Base-by-base conservation (phyloP, 2,113 vertebrate species). In the Petrocephalus microphthalmus region DNA sequence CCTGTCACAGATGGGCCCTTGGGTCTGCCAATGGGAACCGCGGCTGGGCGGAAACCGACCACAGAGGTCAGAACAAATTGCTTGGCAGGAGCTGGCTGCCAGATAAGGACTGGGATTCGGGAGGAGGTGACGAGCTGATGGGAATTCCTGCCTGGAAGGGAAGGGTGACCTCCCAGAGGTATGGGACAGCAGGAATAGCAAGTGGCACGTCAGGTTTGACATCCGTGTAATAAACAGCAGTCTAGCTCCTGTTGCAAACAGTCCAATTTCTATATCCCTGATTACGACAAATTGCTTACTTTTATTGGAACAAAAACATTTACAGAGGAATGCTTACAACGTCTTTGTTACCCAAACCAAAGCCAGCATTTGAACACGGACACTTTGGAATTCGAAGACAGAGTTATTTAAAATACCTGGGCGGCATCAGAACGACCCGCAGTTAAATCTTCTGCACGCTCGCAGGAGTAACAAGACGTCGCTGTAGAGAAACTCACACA, bases 1-100 rank as follows among this genome's bases (percentile, higher is more conserved):
- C 57, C 88, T 90, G 90, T 91, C 92, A 89, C 93, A 95, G 92
- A 94, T 92, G 92, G 91, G 88, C 91, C 88, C 53, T 3, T 45
- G 29, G 29, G 0, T 67, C 67, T 90, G 93, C 92, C 94, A 92
- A 87, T 89, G 67, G 91, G 89, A 90, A 92, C 92, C 90, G 91
- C 49, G 90, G 91, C 91, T 87, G 90, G 90, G 91, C 91, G 89
- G 71, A 93, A 90, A 84, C 90, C 37, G 90, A 90, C 91, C 84
- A 84, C 89, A 51, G 90, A 91, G 92, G 92, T 93, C 90, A 88
- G 86, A 56, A 91, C 92, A 93, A 93, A 93, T 90, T 91, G 90
- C 90, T 90, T 93, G 74, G 81, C 90, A 87, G 54, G 47, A 25
- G 42, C 85, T 86, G 52, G 74, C 54, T 90, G 89, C 92, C 93